These are phyloP conservation scores for Diorhabda carinulata DNA, from an alignment of 1,140 invertebrate genomes.

Conservation along the genomic window DNA sequence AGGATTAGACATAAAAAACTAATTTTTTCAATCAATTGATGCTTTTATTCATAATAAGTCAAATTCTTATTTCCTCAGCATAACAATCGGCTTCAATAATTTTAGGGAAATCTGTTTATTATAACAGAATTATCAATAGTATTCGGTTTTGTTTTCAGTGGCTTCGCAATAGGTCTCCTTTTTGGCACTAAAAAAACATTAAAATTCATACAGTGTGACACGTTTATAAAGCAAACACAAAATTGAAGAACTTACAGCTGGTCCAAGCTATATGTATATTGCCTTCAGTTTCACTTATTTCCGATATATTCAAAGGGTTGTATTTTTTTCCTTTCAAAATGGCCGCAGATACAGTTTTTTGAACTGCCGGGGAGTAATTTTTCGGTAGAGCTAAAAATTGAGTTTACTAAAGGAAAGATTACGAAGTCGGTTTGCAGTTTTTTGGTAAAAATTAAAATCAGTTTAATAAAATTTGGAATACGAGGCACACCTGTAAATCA, in stretches of 20 bases:
- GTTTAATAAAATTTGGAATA: background rate
- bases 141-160: conserved; percentile 2
- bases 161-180: conserved; percentile 20
- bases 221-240: background rate
- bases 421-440: too few relatives aligned
- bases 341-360: conserved; percentile 38
- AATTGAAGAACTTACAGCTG: conserved; percentile 26
- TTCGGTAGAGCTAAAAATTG: conserved; percentile 35
- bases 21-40: too few relatives aligned
- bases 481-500: background rate
- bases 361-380: conserved; percentile 35
- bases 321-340: conserved; percentile 33
- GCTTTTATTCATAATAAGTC: too few relatives aligned
- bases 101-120: conserved; percentile 8
- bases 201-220: background rate
- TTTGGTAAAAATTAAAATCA: background rate
- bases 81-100: too few relatives aligned
- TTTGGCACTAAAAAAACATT: conserved; percentile 25
- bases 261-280: conserved; percentile 36
- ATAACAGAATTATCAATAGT: background rate
- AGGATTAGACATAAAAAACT: too few relatives aligned
- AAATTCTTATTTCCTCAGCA: too few relatives aligned
- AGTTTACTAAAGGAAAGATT: too few relatives aligned
- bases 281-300: conserved; percentile 29
- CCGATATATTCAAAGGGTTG: conserved; percentile 23